Conservation (phyloP, 2,888 invertebrate species). For the Acleris sparsana region DNA sequence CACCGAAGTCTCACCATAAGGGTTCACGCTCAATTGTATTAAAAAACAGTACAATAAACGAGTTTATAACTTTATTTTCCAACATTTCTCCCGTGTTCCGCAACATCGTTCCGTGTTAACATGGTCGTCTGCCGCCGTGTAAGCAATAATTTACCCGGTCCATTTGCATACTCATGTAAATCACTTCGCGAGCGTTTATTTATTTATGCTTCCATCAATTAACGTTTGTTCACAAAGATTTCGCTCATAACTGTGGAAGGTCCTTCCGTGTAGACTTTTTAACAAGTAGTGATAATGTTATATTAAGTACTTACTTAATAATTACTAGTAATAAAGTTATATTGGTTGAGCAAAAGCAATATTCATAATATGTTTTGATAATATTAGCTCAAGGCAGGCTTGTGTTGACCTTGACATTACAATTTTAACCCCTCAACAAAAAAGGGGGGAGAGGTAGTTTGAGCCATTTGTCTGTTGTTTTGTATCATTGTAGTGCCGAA, state of each 20-base stretch:
- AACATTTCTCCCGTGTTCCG: conserved; percentile 1
- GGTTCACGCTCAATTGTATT: too few species aligned
- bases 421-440: background rate
- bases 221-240: conserved; percentile 32
- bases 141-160: conserved; percentile 23
- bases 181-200: conserved; percentile 31
- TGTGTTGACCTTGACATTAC: conserved; percentile 8
- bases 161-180: conserved; percentile 35
- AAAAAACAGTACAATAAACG: background rate
- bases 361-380: conserved; percentile 2
- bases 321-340: background rate
- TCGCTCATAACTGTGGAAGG: conserved; percentile 26
- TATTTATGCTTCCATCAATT: conserved; percentile 33
- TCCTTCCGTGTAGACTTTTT: conserved; percentile 12
- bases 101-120: conserved; percentile 13
- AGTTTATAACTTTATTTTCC: conserved; percentile 6
- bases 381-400: conserved; percentile 3
- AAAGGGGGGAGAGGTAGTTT: too few species aligned
- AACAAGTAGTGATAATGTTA: too few species aligned
- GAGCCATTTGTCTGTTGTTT: too few species aligned
- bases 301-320: too few species aligned
- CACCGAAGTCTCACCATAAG: too few species aligned
- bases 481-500: too few species aligned
- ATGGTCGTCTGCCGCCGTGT: conserved; percentile 14
- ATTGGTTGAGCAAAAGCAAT: background rate